Percentiles rank a stretch among this genome's conserved stretches.
Evolutionary conservation across 2,113 vertebrate species (phyloP).

Genomic region (Centropus unirufus): DNA sequence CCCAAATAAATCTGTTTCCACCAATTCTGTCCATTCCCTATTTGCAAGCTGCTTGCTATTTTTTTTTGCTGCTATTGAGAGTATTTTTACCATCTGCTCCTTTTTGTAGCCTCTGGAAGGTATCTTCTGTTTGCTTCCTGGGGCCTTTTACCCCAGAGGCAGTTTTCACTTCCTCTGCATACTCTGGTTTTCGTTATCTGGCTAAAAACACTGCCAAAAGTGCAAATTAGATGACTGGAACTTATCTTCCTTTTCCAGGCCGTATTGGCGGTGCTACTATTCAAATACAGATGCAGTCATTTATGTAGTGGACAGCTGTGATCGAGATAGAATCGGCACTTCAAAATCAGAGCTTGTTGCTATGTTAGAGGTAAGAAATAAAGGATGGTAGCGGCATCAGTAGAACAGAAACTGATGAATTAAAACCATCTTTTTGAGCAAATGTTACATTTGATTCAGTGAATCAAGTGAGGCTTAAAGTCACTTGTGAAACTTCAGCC

Average conservation of each 20-base stretch:
- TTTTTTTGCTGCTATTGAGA: neutral
- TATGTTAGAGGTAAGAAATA: conserved; percentile 92
- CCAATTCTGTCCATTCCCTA: neutral
- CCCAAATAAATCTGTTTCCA: neutral
- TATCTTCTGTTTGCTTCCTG: neutral
- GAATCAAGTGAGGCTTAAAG: neutral
- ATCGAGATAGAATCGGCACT: conserved; percentile 96
- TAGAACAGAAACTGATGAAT: neutral
- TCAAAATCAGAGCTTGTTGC: conserved; percentile 97
- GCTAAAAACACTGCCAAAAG: neutral
- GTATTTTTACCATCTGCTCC: neutral
- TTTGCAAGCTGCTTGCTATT: neutral
- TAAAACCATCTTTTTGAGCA: neutral
- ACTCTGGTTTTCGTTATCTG: neutral
- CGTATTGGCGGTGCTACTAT: conserved; percentile 98
- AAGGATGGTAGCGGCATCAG: fast-evolving
- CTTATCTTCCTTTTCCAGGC: conserved; percentile 75
- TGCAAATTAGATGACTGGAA: neutral
- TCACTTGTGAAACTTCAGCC: neutral
- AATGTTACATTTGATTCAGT: neutral
- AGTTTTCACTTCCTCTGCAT: neutral
- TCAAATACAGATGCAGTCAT: conserved; percentile 98
- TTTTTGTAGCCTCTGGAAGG: neutral
- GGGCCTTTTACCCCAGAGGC: neutral
- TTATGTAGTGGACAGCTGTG: conserved; percentile 98